Evolutionary conservation across 2,797 vertebrate species (phyloP), one percentile per base, ranked within the genome.

Genomic region (Manis crassicaudata): DNA sequence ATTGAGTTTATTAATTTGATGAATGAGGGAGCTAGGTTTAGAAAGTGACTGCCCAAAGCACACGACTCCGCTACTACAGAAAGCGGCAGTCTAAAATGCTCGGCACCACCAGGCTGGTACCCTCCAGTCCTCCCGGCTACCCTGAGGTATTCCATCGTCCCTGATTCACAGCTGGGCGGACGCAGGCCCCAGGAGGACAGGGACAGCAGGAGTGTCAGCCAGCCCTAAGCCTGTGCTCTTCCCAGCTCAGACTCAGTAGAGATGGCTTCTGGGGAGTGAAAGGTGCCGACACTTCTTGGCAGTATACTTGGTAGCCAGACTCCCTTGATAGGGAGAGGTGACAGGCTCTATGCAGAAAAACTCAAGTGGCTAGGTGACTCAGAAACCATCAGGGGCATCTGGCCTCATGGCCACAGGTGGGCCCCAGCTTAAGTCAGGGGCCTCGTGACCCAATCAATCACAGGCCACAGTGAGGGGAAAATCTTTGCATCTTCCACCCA

Each of bases 1-100:
- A 35, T 17, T 23, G 40, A 65, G 12, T 65, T 75, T 68, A 68
- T 82, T 95, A 25, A 5, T 65, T 46, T 82, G 37, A 75, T 25
- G 76, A 60, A 87, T 10, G 70, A 96, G 77, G 68, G 87, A 81
- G 40, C 58, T 60, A 75, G 84, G 76, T 92, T 68, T 88, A 88
- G 60, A 77, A 88, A 81, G 65, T 14, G 46, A 87, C 58, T 86
- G 68, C 65, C 62, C 46, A 60, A 79, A 92, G 54, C 72, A 80
- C 23, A 56, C 18, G 46, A 68, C 72, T 91, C 65, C 37, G 70
- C 58, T 85, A 7, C 62, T 21, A 37, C 21, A 79, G 65, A 87
- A 68, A 93, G 62, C n/a, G 58, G 62, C 14, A 35, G 35, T 63
- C 91, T 50, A 60, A 43, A 73, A 29, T 27, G 17, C 7, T 11